These are phyloP conservation scores for Amorpha juglandis DNA, from an alignment of 2,888 invertebrate species.

Conservation along the genomic window DNA sequence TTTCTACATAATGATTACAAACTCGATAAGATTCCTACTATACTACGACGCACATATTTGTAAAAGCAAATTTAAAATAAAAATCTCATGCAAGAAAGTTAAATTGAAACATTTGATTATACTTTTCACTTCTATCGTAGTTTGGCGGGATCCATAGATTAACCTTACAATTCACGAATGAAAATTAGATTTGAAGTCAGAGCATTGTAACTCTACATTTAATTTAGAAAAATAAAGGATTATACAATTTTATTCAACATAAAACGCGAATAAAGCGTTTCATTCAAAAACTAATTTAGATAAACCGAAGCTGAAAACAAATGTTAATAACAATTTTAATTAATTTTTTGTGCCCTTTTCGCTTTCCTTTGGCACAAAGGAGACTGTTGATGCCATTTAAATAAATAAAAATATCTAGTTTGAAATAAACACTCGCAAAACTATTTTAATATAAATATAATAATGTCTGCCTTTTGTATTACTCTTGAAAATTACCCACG, in stretches of 20 bases:
- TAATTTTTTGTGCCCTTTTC: constrained; percentile 4
- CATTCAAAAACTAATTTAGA: constrained; percentile 20
- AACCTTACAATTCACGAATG: too few species aligned
- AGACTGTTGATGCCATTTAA: constrained; percentile 17
- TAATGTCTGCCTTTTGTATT: constrained; percentile 13
- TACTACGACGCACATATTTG: too few species aligned
- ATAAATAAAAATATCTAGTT: constrained; percentile 24
- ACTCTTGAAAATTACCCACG: background rate
- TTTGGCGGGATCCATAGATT: too few species aligned
- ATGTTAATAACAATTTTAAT: constrained; percentile 10
- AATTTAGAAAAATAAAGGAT: background rate
- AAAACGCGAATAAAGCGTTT: constrained; percentile 11
- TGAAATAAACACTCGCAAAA: constrained; percentile 11
- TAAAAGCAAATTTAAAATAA: too few species aligned
- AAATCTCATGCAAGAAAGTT: too few species aligned
- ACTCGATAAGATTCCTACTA: too few species aligned
- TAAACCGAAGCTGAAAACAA: constrained; percentile 18
- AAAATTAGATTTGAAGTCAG: background rate
- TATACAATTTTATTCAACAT: constrained; percentile 7
- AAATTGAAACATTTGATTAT: too few species aligned
- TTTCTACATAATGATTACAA: too few species aligned
- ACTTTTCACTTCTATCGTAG: too few species aligned
- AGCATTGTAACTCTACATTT: background rate
- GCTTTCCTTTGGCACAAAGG: constrained; percentile 25
- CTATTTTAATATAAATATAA: constrained; percentile 28